Percentiles rank a stretch among this genome's conserved stretches.
Evolutionary conservation across 2,888 invertebrate species (phyloP).

Genomic region (Syritta pipiens): DNA sequence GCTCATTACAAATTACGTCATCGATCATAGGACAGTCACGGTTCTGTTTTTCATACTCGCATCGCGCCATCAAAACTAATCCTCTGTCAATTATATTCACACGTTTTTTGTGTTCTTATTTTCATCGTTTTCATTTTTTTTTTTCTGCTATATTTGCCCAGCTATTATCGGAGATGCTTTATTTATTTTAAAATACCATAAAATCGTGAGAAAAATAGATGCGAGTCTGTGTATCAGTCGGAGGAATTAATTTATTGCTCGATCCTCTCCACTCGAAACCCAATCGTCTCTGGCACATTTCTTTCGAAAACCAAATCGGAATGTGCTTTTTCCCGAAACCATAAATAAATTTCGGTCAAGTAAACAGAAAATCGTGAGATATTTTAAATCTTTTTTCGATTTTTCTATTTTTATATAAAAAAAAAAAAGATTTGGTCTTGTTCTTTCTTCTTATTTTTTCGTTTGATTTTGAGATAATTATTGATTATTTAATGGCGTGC

Average conservation of each 20-base stretch:
- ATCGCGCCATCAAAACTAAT: no score
- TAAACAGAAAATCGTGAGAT: constrained; percentile 14
- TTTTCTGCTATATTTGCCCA: constrained; percentile 1
- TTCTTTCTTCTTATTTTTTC: not conserved
- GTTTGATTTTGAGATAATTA: not conserved
- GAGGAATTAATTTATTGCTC: not conserved
- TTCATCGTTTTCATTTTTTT: no score
- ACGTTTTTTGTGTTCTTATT: no score
- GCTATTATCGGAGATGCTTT: constrained; percentile 18
- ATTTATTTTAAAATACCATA: constrained; percentile 26
- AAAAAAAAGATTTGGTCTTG: no score
- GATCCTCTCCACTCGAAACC: not conserved
- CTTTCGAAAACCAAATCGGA: not conserved
- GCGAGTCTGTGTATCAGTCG: not conserved
- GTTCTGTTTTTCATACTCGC: not conserved
- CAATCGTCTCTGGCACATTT: constrained; percentile 4
- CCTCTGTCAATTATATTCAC: not conserved
- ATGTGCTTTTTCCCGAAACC: not conserved
- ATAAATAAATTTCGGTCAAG: constrained; percentile 19
- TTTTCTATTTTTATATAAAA: no score
- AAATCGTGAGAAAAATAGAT: not conserved
- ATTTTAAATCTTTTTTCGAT: no score
- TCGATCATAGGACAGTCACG: constrained; percentile 7
- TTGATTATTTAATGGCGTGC: no score
- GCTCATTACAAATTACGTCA: constrained; percentile 16